These are phyloP conservation scores for Listrodromus nycthemerus DNA, from an alignment of 2,888 invertebrate species.

Conservation along the genomic window DNA sequence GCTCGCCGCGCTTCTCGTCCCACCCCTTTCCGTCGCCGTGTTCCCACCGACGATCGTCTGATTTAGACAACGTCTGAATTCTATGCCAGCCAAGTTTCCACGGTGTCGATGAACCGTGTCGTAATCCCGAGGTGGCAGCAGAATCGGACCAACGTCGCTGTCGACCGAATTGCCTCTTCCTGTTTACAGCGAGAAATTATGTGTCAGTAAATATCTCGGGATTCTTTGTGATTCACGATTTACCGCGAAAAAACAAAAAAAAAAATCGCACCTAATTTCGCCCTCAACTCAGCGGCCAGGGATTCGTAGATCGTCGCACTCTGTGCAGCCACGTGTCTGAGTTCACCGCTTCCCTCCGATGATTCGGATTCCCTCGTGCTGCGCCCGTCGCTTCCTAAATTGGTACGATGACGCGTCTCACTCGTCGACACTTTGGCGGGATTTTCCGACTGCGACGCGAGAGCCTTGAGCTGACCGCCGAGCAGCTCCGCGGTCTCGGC, in stretches of 20 bases:
- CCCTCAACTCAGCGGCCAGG: constrained; percentile 95
- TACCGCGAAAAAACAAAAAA: neutral
- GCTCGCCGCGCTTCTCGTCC: constrained; percentile 89
- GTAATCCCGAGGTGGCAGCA: constrained; percentile 97
- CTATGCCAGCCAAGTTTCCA: constrained; percentile 91
- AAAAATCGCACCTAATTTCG: constrained; percentile 86
- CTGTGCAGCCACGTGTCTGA: constrained; percentile 89
- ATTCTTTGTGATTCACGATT: neutral
- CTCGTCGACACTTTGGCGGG: constrained; percentile 85
- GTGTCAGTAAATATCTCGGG: neutral
- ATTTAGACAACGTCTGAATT: constrained; percentile 89
- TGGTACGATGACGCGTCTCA: constrained; percentile 95
- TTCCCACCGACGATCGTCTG: constrained; percentile 88
- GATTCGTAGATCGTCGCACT: constrained; percentile 95
- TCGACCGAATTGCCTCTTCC: constrained; percentile 82
- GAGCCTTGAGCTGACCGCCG: constrained; percentile 92
- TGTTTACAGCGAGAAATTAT: constrained; percentile 60
- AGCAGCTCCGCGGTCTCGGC: constrained; percentile 96
- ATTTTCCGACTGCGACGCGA: constrained; percentile 85
- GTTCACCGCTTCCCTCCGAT: constrained; percentile 90
- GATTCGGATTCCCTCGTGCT: constrained; percentile 89
- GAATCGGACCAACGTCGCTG: constrained; percentile 88
- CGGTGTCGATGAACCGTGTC: constrained; percentile 94
- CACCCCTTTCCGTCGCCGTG: constrained; percentile 79
- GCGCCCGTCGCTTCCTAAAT: constrained; percentile 86